Base-by-base conservation (phyloP, 2,888 invertebrate genomes). In the Mycogona germanica region DNA sequence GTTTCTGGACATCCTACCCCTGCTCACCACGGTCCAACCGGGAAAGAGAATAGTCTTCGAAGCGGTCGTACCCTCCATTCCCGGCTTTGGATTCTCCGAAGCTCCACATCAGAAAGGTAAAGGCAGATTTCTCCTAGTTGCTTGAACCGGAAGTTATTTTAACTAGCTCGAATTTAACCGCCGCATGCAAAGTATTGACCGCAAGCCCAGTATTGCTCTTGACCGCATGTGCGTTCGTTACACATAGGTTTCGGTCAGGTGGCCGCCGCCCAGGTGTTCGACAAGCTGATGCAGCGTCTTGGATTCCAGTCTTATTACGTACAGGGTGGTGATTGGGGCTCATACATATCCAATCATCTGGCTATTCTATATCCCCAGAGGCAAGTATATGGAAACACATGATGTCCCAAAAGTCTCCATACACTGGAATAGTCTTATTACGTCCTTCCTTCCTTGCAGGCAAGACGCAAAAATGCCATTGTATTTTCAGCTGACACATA, bases 281-380 rank as follows among this genome's bases (percentile, higher is more conserved):
- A 75, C 51, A 80, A 79, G 63, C 70, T 87, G 47, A 85, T 86
- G 84, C 67, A 74, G 35, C 69, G 81, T n/a, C 70, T 87, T 0
- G 81, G 81, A 0, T 75, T 76, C 65, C 66, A 78, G 47, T 73
- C 77, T 64, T 87, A 74, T 67, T 82, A 80, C 67, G 68, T 78
- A 0, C 84, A 86, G 70, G 85, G 84, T 0, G 87, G 87, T 0
- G 89, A 91, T 66, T 88, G 86, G 86, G 92, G 91, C 0, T 71
- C 81, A 0, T 6, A 75, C 0, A 76, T 87, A 40, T 78, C 76
- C 0, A 67, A 75, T 0, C 64, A 72, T n/a, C 73, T 91, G 67
- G 76, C 82, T 0, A 72, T 75, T 0, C 63, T 81, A 7, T 84
- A 75, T 64, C 82, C 82, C 0, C 70, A 75, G 21, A 69, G 65